Conservation (phyloP, 2,888 invertebrate genomes). For the Zelleria hepariella region DNA sequence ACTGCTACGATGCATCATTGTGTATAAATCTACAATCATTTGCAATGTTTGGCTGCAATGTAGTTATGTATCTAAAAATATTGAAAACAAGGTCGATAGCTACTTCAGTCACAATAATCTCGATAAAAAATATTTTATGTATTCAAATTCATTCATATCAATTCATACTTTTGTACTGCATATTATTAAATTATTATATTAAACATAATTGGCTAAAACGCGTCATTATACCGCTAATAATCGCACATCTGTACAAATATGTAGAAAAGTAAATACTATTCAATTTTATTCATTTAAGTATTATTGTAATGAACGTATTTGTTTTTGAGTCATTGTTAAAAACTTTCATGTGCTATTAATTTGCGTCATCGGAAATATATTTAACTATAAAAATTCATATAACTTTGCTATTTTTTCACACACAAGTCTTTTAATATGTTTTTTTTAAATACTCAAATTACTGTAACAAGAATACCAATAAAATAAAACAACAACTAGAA, state of each 20-base stretch:
- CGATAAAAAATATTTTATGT: not conserved
- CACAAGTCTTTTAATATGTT: too few relatives aligned
- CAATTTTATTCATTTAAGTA: not conserved
- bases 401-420: too few relatives aligned
- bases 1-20: too few relatives aligned
- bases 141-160: too few relatives aligned
- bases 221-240: not conserved
- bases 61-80: too few relatives aligned
- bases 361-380: slow-evolving; percentile 3
- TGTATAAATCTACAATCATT: too few relatives aligned
- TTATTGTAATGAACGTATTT: not conserved
- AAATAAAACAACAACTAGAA: too few relatives aligned
- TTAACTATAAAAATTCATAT: too few relatives aligned
- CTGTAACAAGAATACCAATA: too few relatives aligned
- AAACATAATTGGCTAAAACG: slow-evolving; percentile 6
- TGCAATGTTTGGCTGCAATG: too few relatives aligned
- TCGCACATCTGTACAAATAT: not conserved
- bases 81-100: not conserved
- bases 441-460: too few relatives aligned
- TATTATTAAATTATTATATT: too few relatives aligned
- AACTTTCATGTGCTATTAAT: not conserved
- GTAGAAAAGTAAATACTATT: not conserved
- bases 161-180: not conserved
- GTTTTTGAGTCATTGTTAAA: not conserved
- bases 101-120: not conserved